These are phyloP conservation scores for Zaprionus gabonicus DNA, from an alignment of 1,140 invertebrate species.

Conservation along the genomic window DNA sequence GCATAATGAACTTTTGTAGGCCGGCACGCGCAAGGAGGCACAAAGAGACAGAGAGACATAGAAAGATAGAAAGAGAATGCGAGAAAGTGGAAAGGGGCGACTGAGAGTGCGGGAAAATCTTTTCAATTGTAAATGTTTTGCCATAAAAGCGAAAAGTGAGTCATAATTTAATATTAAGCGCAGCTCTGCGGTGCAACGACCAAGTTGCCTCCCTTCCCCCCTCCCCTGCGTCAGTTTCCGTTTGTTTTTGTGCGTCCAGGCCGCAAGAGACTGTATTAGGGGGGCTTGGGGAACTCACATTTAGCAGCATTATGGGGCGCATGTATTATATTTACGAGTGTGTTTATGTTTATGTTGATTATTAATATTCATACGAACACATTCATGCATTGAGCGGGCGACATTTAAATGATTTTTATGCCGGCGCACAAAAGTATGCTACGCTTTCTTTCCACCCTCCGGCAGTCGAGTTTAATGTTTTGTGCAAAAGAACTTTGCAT, in stretches of 20 bases:
- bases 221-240: not conserved
- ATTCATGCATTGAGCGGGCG: slow-evolving; percentile 49
- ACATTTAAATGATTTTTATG: slow-evolving; percentile 80
- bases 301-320: slow-evolving; percentile 39
- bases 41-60: not conserved
- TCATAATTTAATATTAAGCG: slow-evolving; percentile 54
- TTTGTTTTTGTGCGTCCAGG: slow-evolving; percentile 47
- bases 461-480: slow-evolving; percentile 71
- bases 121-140: slow-evolving; percentile 48
- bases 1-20: slow-evolving; percentile 52
- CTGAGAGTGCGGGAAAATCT: slow-evolving; percentile 26
- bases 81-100: not conserved
- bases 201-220: not conserved
- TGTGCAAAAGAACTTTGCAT: slow-evolving; percentile 63
- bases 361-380: slow-evolving; percentile 64
- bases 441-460: slow-evolving; percentile 30
- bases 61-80: not conserved
- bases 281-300: slow-evolving; percentile 6
- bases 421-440: slow-evolving; percentile 50
- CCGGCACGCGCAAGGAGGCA: not conserved
- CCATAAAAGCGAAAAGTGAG: slow-evolving; percentile 51
- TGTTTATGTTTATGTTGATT: slow-evolving; percentile 56
- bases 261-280: slow-evolving; percentile 1
- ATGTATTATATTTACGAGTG: slow-evolving; percentile 54
- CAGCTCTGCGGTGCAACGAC: slow-evolving; percentile 10